Percentiles rank a stretch among this genome's conserved stretches.
Conservation (phyloP, 2,888 invertebrate genomes). For the Limnephilus auricula region DNA sequence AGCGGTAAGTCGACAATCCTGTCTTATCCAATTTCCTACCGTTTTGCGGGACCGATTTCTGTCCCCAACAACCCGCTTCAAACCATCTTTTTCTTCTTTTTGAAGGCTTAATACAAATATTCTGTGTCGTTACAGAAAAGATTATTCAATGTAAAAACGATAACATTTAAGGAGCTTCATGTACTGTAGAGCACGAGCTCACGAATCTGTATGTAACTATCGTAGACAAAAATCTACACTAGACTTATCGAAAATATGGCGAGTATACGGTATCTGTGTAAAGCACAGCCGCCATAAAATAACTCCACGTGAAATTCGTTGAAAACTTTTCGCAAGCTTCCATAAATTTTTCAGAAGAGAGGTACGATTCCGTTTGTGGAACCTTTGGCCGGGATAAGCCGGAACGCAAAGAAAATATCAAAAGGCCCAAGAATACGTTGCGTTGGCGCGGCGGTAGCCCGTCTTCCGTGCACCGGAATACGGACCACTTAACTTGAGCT, state of each 20-base stretch:
- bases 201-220: not conserved
- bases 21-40: too few relatives aligned
- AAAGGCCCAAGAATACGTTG: slow-evolving; percentile 31
- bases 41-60: too few relatives aligned
- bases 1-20: too few relatives aligned
- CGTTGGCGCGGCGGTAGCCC: not conserved
- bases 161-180: not conserved
- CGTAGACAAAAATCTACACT: not conserved
- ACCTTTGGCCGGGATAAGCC: slow-evolving; percentile 37
- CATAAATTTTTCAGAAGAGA: slow-evolving; percentile 9
- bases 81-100: too few relatives aligned
- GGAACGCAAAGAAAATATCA: slow-evolving; percentile 52
- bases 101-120: not conserved
- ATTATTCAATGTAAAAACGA: not conserved
- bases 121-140: not conserved
- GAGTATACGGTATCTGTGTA: not conserved
- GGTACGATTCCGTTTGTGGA: slow-evolving; percentile 21
- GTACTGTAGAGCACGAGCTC: not conserved
- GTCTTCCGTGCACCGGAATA: slow-evolving; percentile 36
- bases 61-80: too few relatives aligned
- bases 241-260: not conserved
- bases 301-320: slow-evolving; percentile 30
- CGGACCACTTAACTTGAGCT: slow-evolving; percentile 18
- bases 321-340: slow-evolving; percentile 23
- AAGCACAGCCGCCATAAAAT: slow-evolving; percentile 5